phyloP scores from a whole-genome alignment of 2,113 vertebrate genomes.

The Varanus salvator region DNA sequence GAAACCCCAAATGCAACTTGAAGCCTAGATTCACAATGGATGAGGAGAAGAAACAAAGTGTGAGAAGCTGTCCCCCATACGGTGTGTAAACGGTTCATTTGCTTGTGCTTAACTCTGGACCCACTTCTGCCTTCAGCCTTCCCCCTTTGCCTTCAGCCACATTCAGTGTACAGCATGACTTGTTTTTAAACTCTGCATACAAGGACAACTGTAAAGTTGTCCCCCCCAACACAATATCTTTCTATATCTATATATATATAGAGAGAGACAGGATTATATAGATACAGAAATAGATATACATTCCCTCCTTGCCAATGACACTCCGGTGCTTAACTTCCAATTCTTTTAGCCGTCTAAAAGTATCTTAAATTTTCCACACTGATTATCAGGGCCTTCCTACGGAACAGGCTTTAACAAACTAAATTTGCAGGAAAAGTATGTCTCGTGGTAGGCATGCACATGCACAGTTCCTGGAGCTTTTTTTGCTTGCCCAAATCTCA shows the following conservation, averaged over 20 bases:
- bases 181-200: slow-evolving; percentile 64
- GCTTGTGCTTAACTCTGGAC: slow-evolving; percentile 84
- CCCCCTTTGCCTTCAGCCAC: slow-evolving; percentile 69
- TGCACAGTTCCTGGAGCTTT: slow-evolving; percentile 87
- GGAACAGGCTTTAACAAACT: slow-evolving; percentile 89
- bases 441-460: slow-evolving; percentile 97
- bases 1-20: slow-evolving; percentile 87
- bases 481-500: slow-evolving; percentile 75
- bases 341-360: slow-evolving; percentile 75
- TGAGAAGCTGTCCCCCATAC: slow-evolving; percentile 88
- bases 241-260: slow-evolving; percentile 67
- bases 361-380: slow-evolving; percentile 70
- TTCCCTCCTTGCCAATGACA: slow-evolving; percentile 75
- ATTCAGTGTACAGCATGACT: slow-evolving; percentile 69
- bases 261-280: slow-evolving; percentile 42
- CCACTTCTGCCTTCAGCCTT: slow-evolving; percentile 64
- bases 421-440: slow-evolving; percentile 86
- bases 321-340: slow-evolving; percentile 67
- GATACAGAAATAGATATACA: slow-evolving; percentile 43
- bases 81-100: slow-evolving; percentile 79
- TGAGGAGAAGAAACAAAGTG: slow-evolving; percentile 84
- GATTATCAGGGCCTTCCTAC: slow-evolving; percentile 81
- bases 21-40: slow-evolving; percentile 89
- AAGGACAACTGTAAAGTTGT: slow-evolving; percentile 69
- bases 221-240: slow-evolving; percentile 58